Conservation (phyloP, 2,113 vertebrate species). For the Atractosteus spatula region DNA sequence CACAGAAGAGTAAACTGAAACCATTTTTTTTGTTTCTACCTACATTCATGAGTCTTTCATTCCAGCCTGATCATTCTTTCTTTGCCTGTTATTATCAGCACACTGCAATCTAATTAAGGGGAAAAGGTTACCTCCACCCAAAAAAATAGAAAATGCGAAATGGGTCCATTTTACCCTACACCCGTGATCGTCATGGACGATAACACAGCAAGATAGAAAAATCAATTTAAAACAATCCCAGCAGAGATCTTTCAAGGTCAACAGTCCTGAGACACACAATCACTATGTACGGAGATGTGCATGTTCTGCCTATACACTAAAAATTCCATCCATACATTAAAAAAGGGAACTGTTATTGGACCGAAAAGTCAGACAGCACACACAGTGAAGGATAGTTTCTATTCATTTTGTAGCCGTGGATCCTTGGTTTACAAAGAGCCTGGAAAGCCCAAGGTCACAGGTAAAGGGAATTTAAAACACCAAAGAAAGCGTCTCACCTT, state of each 20-base stretch:
- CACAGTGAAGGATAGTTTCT: not conserved
- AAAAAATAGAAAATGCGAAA: not conserved
- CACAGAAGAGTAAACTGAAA: too few relatives aligned
- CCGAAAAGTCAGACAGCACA: not conserved
- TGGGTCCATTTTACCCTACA: not conserved
- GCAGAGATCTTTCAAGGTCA: slow-evolving; percentile 32
- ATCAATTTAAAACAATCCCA: slow-evolving; percentile 39
- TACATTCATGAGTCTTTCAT: not conserved
- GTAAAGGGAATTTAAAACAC: not conserved
- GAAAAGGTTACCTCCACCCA: not conserved
- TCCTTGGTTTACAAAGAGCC: not conserved
- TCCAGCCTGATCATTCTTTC: not conserved
- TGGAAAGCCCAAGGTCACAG: slow-evolving; percentile 21
- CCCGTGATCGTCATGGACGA: not conserved
- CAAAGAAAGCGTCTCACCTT: not conserved
- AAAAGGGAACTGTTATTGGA: slow-evolving; percentile 18
- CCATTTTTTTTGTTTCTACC: too few relatives aligned
- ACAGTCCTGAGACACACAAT: slow-evolving; percentile 11
- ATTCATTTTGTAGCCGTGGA: slow-evolving; percentile 10
- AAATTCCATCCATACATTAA: slow-evolving; percentile 17
- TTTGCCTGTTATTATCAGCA: not conserved
- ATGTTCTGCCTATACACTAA: slow-evolving; percentile 10
- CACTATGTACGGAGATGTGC: slow-evolving; percentile 18
- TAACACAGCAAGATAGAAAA: slow-evolving; percentile 38
- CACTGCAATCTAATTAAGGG: not conserved